A percentile compares a stretch with the other conserved stretches of the same genome.
Evolutionary conservation across 2,797 vertebrate genomes (phyloP).

Genomic region (Crypturellus tataupa): DNA sequence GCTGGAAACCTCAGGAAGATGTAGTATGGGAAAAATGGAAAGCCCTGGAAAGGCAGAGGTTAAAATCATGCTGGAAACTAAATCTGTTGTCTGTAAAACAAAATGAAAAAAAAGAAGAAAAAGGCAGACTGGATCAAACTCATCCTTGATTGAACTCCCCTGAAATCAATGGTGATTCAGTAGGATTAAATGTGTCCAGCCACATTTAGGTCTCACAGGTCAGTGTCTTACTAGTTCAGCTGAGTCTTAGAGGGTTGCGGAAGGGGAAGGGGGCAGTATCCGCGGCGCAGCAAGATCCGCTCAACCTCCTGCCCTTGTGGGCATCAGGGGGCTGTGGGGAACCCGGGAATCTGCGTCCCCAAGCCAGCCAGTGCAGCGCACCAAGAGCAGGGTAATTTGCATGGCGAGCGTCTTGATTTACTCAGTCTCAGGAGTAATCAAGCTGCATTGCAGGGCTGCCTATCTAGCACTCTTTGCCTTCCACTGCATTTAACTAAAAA

Average conservation of each 20-base stretch:
- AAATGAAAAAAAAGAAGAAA: not conserved
- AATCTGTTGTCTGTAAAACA: constrained; percentile 28
- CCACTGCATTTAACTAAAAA: not conserved
- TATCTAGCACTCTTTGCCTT: not conserved
- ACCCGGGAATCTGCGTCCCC: not conserved
- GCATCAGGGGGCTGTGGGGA: not conserved
- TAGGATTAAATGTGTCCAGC: constrained; percentile 29
- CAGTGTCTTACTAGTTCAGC: constrained; percentile 6
- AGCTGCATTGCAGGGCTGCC: not conserved
- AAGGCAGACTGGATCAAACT: constrained; percentile 22
- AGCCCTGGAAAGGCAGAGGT: not conserved
- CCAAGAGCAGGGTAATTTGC: not conserved
- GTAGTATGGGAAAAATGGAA: not conserved
- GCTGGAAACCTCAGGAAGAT: not conserved
- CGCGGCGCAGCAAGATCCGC: not conserved
- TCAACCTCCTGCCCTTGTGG: not conserved
- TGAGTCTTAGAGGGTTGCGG: not conserved
- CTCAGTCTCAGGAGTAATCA: not conserved
- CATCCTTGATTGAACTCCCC: constrained; percentile 24
- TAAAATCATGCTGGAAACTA: not conserved
- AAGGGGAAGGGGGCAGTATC: not conserved
- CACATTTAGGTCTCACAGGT: constrained; percentile 30
- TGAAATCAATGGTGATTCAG: constrained; percentile 32
- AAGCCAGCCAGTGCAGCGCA: not conserved
- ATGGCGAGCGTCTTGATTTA: constrained; percentile 14